Evolutionary conservation across 2,888 invertebrate species (phyloP), one percentile per base, ranked within the genome.

Genomic region (Caenorhabditis virilis): DNA sequence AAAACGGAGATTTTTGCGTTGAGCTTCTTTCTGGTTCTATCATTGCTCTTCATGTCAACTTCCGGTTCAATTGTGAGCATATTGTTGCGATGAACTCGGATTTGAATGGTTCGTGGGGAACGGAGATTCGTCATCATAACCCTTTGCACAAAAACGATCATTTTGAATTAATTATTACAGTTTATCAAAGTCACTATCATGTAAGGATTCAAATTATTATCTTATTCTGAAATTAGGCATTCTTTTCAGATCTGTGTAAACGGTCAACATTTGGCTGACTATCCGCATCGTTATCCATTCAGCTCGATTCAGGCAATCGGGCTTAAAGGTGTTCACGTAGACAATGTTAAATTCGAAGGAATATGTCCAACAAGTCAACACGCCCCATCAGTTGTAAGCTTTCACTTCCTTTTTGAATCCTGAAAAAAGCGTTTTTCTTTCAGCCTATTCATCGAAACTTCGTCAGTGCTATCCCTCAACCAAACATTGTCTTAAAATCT

Each of bases 1-100:
- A 72, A 56, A 62, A 72, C n/a, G n/a, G n/a, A 38, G 71, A 69
- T 48, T 78, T 78, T 52, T 64, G 69, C 58, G 66, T 78, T 16
- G 78, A 78, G 47, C 65, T 78, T 39, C 66, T 78, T 54, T 72
- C 76, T 26, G 78, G 77, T 47, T 76, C 77, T 35, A 67, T 74
- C 57, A 64, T 77, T 58, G 76, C 76, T 43, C 68, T 78, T 42
- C 77, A 77, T 60, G 63, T 77, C 49, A 72, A 73, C 63, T 78
- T 78, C 76, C 78, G 77, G 18, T 77, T 78, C 71, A 66, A 72
- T 26, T 69, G 66, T 41, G 62, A 66, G 35, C 72, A 72, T 43
- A 45, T 53, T 42, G 62, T 77, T 56, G 73, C 61, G 27, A 61
- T 77, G 63, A 78, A 78, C 63, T 66, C 75, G 25, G 51, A 52